These are phyloP conservation scores for Venustoraphidia nigricollis DNA, from an alignment of 2,888 invertebrate genomes.

Conservation along the genomic window DNA sequence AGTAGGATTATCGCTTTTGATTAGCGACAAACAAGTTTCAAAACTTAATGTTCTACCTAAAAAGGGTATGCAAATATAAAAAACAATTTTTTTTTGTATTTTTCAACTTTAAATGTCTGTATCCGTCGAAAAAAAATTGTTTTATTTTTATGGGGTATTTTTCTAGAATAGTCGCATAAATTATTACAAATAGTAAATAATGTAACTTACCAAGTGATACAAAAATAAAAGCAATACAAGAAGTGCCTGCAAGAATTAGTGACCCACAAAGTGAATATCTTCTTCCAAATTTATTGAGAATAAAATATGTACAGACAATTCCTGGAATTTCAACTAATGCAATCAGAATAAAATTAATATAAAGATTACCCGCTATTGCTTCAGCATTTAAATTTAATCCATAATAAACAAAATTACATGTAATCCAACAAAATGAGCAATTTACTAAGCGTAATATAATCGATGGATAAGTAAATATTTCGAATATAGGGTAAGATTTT, in stretches of 20 bases:
- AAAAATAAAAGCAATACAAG: conserved; percentile 43
- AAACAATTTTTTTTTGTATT: background rate
- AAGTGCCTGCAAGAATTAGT: conserved; percentile 43
- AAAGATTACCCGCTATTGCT: conserved; percentile 55
- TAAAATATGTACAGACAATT: conserved; percentile 42
- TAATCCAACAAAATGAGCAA: conserved; percentile 68
- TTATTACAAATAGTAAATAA: background rate
- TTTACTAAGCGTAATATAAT: conserved; percentile 34
- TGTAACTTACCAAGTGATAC: conserved; percentile 33
- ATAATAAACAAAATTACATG: conserved; percentile 64
- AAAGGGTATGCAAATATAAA: no score
- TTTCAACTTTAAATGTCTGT: conserved; percentile 14
- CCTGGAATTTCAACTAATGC: conserved; percentile 58
- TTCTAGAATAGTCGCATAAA: background rate
- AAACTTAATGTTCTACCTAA: no score
- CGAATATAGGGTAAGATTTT: no score
- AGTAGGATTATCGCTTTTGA: no score
- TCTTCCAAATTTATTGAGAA: conserved; percentile 47
- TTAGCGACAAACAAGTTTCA: no score
- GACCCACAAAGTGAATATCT: conserved; percentile 44
- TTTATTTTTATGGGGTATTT: background rate
- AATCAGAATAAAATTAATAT: conserved; percentile 58
- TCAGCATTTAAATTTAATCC: conserved; percentile 67
- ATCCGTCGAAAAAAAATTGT: background rate
- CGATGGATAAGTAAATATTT: no score